Conservation (phyloP, 2,797 vertebrate genomes). For the Hypotaenidia philippensis region DNA sequence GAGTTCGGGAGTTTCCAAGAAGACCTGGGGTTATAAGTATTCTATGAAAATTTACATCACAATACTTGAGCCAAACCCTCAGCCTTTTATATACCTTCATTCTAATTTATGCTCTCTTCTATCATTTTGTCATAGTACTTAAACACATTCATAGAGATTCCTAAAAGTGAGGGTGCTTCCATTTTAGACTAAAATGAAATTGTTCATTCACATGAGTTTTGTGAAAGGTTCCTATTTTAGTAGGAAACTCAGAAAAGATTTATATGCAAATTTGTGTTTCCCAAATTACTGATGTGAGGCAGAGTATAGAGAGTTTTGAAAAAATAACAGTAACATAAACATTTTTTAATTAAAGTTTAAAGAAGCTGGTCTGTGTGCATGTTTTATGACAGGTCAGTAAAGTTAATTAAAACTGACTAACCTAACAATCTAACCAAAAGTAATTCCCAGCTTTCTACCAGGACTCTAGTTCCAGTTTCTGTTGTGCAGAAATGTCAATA, state of each 20-base stretch:
- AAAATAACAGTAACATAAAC: neutral
- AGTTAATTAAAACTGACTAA: neutral
- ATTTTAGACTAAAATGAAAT: neutral
- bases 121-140: neutral
- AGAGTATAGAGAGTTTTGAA: neutral
- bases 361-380: neutral
- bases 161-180: neutral
- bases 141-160: neutral
- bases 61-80: neutral
- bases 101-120: neutral
- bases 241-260: neutral
- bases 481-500: neutral
- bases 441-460: neutral
- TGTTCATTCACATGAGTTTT: neutral
- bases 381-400: neutral
- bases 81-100: neutral
- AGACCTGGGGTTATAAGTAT: neutral
- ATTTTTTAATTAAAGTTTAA: neutral
- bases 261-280: neutral
- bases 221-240: neutral
- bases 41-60: accelerated
- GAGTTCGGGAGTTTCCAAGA: neutral
- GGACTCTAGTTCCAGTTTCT: neutral
- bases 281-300: neutral
- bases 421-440: neutral